Evolutionary conservation across 2,888 invertebrate species (phyloP), one percentile per base, ranked within the genome.

Genomic region (Perizoma affinitatum): DNA sequence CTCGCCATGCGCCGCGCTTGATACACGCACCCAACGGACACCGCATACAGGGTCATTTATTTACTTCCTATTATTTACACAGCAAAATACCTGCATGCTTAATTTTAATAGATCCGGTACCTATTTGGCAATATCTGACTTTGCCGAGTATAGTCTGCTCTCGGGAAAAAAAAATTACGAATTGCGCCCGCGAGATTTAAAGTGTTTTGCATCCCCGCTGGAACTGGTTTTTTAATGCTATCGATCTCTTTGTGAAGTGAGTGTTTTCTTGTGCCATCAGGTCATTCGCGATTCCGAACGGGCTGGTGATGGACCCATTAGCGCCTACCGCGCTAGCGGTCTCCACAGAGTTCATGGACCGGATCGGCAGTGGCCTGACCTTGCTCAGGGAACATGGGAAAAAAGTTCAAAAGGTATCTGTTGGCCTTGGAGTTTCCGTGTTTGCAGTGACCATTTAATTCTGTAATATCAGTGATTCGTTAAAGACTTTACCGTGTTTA

Each of bases 241-340:
- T 48, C 10, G 43, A 60, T 47, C 33, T 9, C 46, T 48, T 42
- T 51, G 54, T 59, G 59, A 36, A 52, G 51, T 63, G 54, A 53
- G 52, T 67, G 44, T 55, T 61, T 64, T 63, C 63, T 52, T 59
- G 61, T 69, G 63, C 51, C 63, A 58, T 49, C 78, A 92, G 91
- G 91, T 91, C 91, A 69, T 83, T 89, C 77, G 83, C 90, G 69
- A 84, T 90, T 61, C 90, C 91, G 69, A 90, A 90, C 81, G 90
- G 90, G 71, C 79, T 92, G 80, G 88, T 83, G 71, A 89, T 91
- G 90, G 91, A 92, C 76, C 91, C 91, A 63, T 73, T 90, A 72
- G 80, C 90, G 73, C 90, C 90, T 65, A 85, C 87, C 65, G 87
- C 90, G 78, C 86, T 91, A 68, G 89, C 85, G 65, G 86, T 91